Evolutionary conservation across 2,113 vertebrate genomes (phyloP).

Genomic region (Anhinga rufa): DNA sequence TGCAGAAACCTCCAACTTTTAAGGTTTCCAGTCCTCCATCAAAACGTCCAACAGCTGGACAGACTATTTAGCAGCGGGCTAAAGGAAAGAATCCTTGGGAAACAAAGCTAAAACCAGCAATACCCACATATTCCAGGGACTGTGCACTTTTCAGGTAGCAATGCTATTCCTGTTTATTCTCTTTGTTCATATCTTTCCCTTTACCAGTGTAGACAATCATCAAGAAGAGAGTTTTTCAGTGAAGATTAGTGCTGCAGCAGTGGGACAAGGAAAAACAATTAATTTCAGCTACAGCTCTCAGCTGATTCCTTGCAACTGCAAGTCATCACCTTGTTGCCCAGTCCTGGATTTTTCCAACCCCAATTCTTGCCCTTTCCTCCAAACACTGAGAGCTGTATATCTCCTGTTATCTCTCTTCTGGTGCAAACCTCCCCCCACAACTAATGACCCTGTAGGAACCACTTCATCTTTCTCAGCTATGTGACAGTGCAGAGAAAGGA

Average conservation of each 20-base stretch:
- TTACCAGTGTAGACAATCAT: neutral
- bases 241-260: neutral
- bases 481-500: neutral
- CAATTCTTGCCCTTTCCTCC: neutral
- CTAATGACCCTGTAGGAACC: neutral
- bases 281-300: neutral
- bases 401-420: neutral
- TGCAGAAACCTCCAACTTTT: neutral
- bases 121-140: neutral
- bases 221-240: neutral
- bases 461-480: neutral
- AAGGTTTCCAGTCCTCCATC: neutral
- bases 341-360: neutral
- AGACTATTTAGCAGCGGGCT: neutral
- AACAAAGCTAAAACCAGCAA: neutral
- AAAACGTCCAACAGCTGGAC: neutral
- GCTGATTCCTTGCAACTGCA: neutral
- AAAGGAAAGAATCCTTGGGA: neutral
- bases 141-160: neutral
- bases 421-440: neutral
- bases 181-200: neutral
- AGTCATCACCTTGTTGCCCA: neutral
- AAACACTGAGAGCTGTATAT: neutral
- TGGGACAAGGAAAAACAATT: neutral
- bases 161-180: neutral